These are phyloP conservation scores for Nematopogon swammerdamellus DNA, from an alignment of 2,888 invertebrate genomes.

Conservation along the genomic window DNA sequence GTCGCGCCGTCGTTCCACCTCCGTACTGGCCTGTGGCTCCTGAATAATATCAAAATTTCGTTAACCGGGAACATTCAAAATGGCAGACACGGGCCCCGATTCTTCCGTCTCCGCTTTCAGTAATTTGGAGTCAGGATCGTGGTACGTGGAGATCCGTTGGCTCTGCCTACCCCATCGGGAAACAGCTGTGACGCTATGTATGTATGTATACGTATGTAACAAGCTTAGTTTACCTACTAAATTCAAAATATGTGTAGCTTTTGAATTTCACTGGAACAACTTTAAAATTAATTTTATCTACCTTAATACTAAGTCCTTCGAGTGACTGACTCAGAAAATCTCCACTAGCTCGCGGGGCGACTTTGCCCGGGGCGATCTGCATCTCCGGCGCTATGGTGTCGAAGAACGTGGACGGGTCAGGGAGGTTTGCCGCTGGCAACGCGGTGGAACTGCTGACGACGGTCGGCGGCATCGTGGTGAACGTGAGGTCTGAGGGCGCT, in stretches of 20 bases:
- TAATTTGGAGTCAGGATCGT: no score
- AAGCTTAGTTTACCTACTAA: no score
- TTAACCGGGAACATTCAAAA: no score
- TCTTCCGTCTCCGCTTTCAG: no score
- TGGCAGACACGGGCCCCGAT: no score
- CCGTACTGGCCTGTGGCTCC: slow-evolving; percentile 50
- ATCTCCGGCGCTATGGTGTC: slow-evolving; percentile 46
- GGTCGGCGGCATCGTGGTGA: slow-evolving; percentile 28
- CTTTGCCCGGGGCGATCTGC: slow-evolving; percentile 23
- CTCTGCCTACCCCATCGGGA: no score
- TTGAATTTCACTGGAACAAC: not conserved
- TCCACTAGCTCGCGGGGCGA: slow-evolving; percentile 19
- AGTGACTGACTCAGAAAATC: slow-evolving; percentile 31
- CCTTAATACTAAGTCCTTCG: slow-evolving; percentile 38
- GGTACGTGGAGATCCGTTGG: no score
- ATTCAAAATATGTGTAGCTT: no score
- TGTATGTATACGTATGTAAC: no score
- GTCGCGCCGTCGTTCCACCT: slow-evolving; percentile 61
- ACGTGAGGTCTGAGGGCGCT: slow-evolving; percentile 26
- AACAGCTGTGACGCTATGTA: no score
- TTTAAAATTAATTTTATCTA: slow-evolving; percentile 15
- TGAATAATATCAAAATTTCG: no score
- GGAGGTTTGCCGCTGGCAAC: slow-evolving; percentile 35
- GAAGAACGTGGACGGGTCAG: slow-evolving; percentile 50
- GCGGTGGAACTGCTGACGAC: slow-evolving; percentile 33